Evolutionary conservation across 2,888 invertebrate genomes (phyloP).

Genomic region (Chrysolina americana): DNA sequence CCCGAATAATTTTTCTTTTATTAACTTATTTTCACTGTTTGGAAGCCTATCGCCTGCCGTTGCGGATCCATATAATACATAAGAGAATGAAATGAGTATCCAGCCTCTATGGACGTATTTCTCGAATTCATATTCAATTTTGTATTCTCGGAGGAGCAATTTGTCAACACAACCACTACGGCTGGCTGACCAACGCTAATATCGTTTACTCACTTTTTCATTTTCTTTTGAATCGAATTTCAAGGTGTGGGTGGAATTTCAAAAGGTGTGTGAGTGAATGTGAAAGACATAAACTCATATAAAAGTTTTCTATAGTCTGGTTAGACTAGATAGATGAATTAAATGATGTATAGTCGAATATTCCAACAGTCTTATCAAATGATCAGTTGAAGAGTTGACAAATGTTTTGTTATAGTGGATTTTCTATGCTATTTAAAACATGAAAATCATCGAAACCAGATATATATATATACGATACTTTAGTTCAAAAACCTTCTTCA

Average conservation of each 20-base stretch:
- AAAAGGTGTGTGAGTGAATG: neutral
- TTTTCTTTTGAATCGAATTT: conserved; percentile 1
- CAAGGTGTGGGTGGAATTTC: neutral
- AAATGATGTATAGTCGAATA: no score
- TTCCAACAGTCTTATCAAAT: no score
- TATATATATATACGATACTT: no score
- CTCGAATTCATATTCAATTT: conserved; percentile 51
- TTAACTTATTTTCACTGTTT: conserved; percentile 48
- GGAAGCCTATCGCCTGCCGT: conserved; percentile 35
- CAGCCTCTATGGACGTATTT: conserved; percentile 44
- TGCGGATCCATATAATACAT: conserved; percentile 37
- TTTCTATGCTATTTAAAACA: no score
- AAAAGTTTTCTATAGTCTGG: neutral
- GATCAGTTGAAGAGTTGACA: no score
- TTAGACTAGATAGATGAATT: no score
- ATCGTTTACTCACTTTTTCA: neutral
- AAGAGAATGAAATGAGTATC: conserved; percentile 35
- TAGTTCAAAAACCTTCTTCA: neutral
- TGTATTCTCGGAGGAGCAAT: conserved; percentile 40
- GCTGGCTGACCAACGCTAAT: conserved; percentile 37
- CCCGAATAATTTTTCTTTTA: conserved; percentile 46
- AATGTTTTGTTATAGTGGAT: no score
- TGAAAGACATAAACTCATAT: neutral
- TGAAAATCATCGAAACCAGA: no score
- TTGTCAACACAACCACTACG: conserved; percentile 32